Evolutionary conservation across 2,797 vertebrate genomes (phyloP), one percentile per base, ranked within the genome.

Genomic region (Ctenochaetus hawaiiensis): DNA sequence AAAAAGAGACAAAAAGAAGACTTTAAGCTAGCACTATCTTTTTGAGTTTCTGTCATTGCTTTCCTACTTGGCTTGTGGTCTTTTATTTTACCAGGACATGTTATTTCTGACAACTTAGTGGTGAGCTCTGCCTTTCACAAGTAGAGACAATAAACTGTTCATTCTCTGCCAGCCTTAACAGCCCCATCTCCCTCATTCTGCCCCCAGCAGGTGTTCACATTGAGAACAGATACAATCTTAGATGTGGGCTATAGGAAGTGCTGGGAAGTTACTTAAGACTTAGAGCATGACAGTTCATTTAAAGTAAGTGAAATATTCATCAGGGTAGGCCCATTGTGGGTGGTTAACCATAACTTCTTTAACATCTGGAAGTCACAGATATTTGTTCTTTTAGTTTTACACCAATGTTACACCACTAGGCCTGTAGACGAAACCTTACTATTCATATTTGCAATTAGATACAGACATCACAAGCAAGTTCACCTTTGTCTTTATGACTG

Each of bases 201-300:
- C 59, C 65, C 56, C 67, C 71, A 30, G 64, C 89, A 92, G 90
- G 83, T 92, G 91, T 82, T 81, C 77, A 47, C 53, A 51, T 23
- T 57, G n/a, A 67, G 67, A 76, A 68, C 78, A 75, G 85, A 91
- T 82, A 82, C 48, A 44, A 87, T 89, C 88, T 83, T 18, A 47
- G 26, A 85, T 91, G 80, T 2, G 83, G 86, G 84, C 63, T 58
- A 6, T 20, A 78, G 84, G 83, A 88, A 90, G 86, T 78, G 12
- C 62, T 18, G 47, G 82, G 75, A 63, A 82, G 83, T 83, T 80
- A 77, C 73, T 86, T 52, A 87, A 83, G 71, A 81, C 63, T 59
- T 69, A 5, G 18, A 77, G 51, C 66, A n/a, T 71, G 82, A 75
- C 49, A 73, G 81, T 67, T 80, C 68, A 83, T 75, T 59, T 64